Evolutionary conservation across 1,140 invertebrate genomes (phyloP).

Genomic region (Druon quercuslanigerum): DNA sequence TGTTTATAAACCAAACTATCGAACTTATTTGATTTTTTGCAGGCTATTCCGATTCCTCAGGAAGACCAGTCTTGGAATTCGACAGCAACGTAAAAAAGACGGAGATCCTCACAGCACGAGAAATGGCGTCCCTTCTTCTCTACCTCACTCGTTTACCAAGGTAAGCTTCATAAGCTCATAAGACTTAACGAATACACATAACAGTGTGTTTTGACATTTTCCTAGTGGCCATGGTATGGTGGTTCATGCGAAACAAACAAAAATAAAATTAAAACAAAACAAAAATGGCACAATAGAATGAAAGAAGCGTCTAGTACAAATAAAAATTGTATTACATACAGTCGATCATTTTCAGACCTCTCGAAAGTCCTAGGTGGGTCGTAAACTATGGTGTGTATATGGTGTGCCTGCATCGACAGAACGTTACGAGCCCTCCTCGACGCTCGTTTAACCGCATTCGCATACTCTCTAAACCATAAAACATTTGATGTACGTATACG

Average conservation of each 20-base stretch:
- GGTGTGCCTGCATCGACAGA: slow-evolving; percentile 39
- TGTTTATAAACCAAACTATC: too few species aligned
- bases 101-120: slow-evolving; percentile 64
- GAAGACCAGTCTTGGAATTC: slow-evolving; percentile 69
- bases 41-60: slow-evolving; percentile 64
- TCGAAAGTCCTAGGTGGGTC: slow-evolving; percentile 38
- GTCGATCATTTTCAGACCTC: slow-evolving; percentile 39
- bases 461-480: slow-evolving; percentile 58
- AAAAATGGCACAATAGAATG: neutral
- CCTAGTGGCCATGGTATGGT: too few species aligned
- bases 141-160: slow-evolving; percentile 72
- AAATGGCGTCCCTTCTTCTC: slow-evolving; percentile 70
- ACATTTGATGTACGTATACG: slow-evolving; percentile 47
- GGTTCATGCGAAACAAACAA: neutral
- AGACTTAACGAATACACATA: neutral
- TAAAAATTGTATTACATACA: slow-evolving; percentile 34
- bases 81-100: slow-evolving; percentile 60
- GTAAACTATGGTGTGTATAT: slow-evolving; percentile 40
- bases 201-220: neutral
- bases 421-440: slow-evolving; percentile 42
- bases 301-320: slow-evolving; percentile 34
- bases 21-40: slow-evolving; percentile 37
- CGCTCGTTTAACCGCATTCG: slow-evolving; percentile 50
- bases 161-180: slow-evolving; percentile 52
- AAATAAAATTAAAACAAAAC: neutral